Percentiles rank a stretch among this genome's conserved stretches.
Conservation (phyloP, 2,113 vertebrate species). For the Pygoscelis adeliae region DNA sequence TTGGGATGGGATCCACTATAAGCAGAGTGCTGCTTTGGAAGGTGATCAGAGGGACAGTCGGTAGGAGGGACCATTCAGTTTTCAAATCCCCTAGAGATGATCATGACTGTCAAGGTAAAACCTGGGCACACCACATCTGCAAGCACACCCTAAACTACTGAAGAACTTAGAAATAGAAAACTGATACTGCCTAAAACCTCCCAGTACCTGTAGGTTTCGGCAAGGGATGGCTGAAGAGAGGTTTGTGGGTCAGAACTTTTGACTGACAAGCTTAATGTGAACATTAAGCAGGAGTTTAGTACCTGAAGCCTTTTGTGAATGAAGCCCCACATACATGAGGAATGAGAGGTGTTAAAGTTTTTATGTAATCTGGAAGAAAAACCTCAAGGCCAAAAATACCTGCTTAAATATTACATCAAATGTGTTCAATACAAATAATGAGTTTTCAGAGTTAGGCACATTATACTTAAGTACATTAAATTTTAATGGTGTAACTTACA, state of each 20-base stretch:
- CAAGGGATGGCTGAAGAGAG: neutral
- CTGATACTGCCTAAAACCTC: neutral
- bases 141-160: neutral
- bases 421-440: neutral
- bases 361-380: neutral
- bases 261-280: neutral
- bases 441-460: neutral
- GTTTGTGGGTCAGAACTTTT: neutral
- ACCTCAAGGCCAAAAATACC: neutral
- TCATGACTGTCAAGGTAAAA: neutral
- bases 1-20: neutral
- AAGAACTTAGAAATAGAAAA: neutral
- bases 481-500: neutral
- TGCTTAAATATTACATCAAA: neutral
- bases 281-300: neutral
- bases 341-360: neutral
- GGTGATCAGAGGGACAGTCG: neutral
- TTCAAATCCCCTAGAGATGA: neutral
- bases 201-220: neutral
- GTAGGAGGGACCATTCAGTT: neutral
- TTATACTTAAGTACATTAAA: neutral
- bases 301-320: neutral
- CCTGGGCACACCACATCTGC: neutral
- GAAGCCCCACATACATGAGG: fast-evolving
- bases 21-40: neutral